These are phyloP conservation scores for Gadus macrocephalus DNA, from an alignment of 2,113 vertebrate species.

Conservation along the genomic window DNA sequence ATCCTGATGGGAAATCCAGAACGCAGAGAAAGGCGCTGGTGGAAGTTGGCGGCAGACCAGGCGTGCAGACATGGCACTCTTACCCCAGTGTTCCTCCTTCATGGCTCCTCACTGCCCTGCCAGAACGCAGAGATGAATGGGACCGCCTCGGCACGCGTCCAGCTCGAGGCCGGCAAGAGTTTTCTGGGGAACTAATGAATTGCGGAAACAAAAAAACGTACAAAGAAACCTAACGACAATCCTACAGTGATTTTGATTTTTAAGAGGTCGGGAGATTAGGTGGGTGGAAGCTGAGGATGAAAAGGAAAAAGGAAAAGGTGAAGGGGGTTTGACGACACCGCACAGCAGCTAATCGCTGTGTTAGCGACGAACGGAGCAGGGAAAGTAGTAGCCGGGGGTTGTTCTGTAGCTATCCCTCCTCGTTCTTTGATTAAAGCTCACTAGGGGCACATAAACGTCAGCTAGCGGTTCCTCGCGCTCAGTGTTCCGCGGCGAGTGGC, in stretches of 20 bases:
- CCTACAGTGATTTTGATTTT: too few relatives aligned
- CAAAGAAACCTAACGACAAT: too few relatives aligned
- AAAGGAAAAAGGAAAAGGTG: neutral
- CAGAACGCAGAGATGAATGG: slow-evolving; percentile 7
- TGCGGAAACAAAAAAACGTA: neutral
- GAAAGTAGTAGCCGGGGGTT: neutral
- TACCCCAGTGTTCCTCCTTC: slow-evolving; percentile 23
- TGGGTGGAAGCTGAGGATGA: neutral
- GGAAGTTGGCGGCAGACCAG: slow-evolving; percentile 33
- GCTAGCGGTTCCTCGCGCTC: slow-evolving; percentile 12
- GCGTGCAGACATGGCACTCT: slow-evolving; percentile 27
- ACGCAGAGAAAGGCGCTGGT: slow-evolving; percentile 19
- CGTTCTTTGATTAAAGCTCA: slow-evolving; percentile 25
- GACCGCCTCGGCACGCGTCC: neutral
- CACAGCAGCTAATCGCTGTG: neutral
- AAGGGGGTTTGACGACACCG: neutral
- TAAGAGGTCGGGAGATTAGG: too few relatives aligned
- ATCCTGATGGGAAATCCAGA: slow-evolving; percentile 61
- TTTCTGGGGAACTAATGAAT: neutral
- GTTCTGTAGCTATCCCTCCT: neutral
- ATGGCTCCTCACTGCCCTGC: neutral
- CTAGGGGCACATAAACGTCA: slow-evolving; percentile 18
- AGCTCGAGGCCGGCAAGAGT: neutral
- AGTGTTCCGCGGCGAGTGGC: slow-evolving; percentile 25
- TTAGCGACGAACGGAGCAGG: neutral